A percentile compares a stretch with the other conserved stretches of the same genome.
Conservation (phyloP, 1,140 invertebrate genomes). For the Drosophila kikkawai region DNA sequence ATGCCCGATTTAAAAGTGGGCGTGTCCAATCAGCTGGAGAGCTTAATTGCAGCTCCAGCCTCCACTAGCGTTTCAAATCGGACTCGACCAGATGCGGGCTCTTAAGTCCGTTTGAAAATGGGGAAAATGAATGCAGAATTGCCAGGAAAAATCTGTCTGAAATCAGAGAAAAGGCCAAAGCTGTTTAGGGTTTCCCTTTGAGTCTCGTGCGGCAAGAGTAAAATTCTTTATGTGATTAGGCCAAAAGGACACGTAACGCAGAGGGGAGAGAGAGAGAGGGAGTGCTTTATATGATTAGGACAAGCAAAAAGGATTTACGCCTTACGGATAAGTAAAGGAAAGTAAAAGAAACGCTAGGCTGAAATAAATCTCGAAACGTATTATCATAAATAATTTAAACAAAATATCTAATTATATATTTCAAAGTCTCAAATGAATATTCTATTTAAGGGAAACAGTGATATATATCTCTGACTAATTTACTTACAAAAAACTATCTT, state of each 20-base stretch:
- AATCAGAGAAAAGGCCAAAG: slow-evolving; percentile 3
- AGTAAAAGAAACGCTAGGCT: not conserved
- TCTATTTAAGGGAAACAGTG: not conserved
- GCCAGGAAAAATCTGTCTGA: slow-evolving; percentile 26
- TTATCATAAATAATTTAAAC: not conserved
- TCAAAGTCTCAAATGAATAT: not conserved
- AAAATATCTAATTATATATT: not conserved
- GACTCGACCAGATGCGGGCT: slow-evolving; percentile 27
- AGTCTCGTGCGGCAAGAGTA: not conserved
- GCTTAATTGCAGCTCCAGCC: slow-evolving; percentile 44
- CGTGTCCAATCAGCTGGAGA: slow-evolving; percentile 45
- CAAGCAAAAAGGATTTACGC: not conserved
- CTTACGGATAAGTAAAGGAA: not conserved
- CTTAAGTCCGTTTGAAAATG: slow-evolving; percentile 20
- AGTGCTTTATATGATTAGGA: slow-evolving; percentile 5
- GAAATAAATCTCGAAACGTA: no score
- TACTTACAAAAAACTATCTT: slow-evolving; percentile 4
- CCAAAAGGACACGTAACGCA: slow-evolving; percentile 1
- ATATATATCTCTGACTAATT: not conserved
- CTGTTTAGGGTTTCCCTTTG: slow-evolving; percentile 37
- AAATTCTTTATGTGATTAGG: slow-evolving; percentile 36
- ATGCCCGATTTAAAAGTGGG: slow-evolving; percentile 49
- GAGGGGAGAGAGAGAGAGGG: not conserved
- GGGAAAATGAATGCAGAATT: slow-evolving; percentile 36
- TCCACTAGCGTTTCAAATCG: slow-evolving; percentile 27